A percentile compares a stretch with the other conserved stretches of the same genome.
Conservation (phyloP, 2,797 vertebrate genomes). For the Diceros bicornis region DNA sequence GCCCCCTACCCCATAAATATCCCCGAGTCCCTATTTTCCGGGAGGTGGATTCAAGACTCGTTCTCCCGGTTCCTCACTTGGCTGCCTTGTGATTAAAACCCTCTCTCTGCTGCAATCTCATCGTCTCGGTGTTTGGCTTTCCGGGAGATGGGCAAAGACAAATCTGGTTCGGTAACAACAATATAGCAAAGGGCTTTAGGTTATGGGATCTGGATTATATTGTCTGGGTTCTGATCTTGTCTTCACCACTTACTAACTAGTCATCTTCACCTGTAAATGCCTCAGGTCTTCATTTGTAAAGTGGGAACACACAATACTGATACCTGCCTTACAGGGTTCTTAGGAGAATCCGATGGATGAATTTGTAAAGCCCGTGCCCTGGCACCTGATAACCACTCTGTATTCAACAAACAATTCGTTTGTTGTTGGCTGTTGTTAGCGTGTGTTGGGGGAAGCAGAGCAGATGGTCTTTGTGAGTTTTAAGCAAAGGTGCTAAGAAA, state of each 20-base stretch:
- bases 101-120: too few relatives aligned
- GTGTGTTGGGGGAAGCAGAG: neutral
- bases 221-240: neutral
- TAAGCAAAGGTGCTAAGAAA: slow-evolving; percentile 63
- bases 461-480: slow-evolving; percentile 38
- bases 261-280: neutral
- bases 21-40: too few relatives aligned
- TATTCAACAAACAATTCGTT: too few relatives aligned
- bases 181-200: too few relatives aligned
- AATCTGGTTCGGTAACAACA: neutral
- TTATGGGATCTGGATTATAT: neutral
- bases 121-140: too few relatives aligned
- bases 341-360: neutral
- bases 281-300: neutral
- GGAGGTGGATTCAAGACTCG: too few relatives aligned
- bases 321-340: neutral
- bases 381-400: neutral
- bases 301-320: neutral
- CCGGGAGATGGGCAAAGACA: too few relatives aligned
- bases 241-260: neutral
- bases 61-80: too few relatives aligned
- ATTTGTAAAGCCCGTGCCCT: too few relatives aligned
- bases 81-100: too few relatives aligned
- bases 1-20: too few relatives aligned
- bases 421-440: neutral